These are phyloP conservation scores for Elymnias hypermnestra DNA, from an alignment of 1,140 invertebrate species.

Conservation along the genomic window DNA sequence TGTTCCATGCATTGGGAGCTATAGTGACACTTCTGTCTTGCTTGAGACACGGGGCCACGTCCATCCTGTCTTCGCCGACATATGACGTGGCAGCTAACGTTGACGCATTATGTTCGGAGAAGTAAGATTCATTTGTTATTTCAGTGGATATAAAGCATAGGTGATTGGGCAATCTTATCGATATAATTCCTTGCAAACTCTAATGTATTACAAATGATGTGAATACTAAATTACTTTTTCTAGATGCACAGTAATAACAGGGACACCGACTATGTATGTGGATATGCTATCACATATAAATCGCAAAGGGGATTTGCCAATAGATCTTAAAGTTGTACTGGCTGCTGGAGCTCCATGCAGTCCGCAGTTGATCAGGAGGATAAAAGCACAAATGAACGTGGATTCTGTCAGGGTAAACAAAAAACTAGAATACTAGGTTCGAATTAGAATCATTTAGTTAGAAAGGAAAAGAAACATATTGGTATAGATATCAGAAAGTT, in stretches of 20 bases:
- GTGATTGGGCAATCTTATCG: too few species aligned
- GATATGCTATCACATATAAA: conserved; percentile 82
- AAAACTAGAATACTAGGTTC: too few species aligned
- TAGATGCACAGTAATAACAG: conserved; percentile 88
- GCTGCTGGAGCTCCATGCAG: conserved; percentile 87
- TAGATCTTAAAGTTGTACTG: conserved; percentile 77
- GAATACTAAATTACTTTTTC: too few species aligned
- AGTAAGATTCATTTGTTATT: too few species aligned
- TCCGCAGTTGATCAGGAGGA: conserved; percentile 81
- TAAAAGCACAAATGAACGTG: conserved; percentile 70
- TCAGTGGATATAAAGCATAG: too few species aligned
- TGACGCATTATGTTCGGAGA: conserved; percentile 82
- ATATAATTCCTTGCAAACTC: too few species aligned
- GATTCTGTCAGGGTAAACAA: conserved; percentile 73
- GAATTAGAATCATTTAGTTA: too few species aligned
- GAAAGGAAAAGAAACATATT: too few species aligned
- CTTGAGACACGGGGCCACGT: conserved; percentile 80
- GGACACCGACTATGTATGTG: conserved; percentile 98
- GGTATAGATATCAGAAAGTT: too few species aligned
- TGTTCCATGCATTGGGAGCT: conserved; percentile 95
- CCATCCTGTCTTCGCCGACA: conserved; percentile 82
- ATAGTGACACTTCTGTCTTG: conserved; percentile 81
- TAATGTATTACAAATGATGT: too few species aligned
- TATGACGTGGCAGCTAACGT: conserved; percentile 84
- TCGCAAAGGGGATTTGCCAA: conserved; percentile 64